Evolutionary conservation across 2,113 vertebrate genomes (phyloP).

Genomic region (Chaetura pelagica): DNA sequence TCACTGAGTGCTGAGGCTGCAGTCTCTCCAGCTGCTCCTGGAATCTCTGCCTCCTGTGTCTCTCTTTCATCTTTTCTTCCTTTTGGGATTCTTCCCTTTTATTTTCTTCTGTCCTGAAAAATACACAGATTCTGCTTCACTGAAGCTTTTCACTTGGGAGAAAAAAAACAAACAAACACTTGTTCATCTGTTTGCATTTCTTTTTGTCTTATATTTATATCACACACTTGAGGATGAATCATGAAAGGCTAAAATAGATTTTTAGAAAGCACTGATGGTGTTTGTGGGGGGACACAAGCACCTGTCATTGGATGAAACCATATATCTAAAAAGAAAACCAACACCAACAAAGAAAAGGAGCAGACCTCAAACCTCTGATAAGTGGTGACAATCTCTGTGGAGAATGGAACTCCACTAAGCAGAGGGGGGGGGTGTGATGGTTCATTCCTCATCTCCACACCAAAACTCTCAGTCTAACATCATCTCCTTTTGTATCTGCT

Average conservation of each 20-base stretch:
- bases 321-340: background rate
- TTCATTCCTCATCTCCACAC: background rate
- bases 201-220: background rate
- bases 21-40: conserved; percentile 66
- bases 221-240: background rate
- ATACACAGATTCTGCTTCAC: background rate
- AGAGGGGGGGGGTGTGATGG: background rate
- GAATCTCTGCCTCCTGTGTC: conserved; percentile 26
- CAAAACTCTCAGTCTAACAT: background rate
- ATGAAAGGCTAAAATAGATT: background rate
- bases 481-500: background rate
- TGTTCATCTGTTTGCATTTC: background rate
- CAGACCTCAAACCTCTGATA: background rate
- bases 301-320: background rate
- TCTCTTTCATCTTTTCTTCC: conserved; percentile 50
- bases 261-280: background rate
- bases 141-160: background rate
- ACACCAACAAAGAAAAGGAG: background rate
- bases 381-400: background rate
- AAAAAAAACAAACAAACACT: background rate
- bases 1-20: conserved; percentile 61
- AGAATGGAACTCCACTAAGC: background rate
- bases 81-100: conserved; percentile 29
- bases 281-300: background rate
- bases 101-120: conserved; percentile 46